Evolutionary conservation across 2,888 invertebrate species (phyloP), one percentile per base, ranked within the genome.

Genomic region (Idaea aversata): DNA sequence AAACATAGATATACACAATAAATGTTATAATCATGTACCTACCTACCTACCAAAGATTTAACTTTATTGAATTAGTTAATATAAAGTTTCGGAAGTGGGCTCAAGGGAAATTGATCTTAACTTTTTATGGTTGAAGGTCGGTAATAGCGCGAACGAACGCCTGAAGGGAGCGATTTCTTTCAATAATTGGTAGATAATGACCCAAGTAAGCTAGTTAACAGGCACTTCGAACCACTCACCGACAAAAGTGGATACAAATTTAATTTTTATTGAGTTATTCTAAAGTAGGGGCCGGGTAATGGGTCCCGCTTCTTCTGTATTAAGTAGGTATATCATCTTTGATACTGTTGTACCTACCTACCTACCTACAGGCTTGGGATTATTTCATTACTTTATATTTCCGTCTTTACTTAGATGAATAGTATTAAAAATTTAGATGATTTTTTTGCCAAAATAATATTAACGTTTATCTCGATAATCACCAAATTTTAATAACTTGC

Each of bases 161-260:
- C 80, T 78, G 70, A 64, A 79, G 82, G 79, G 72, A 81, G 78
- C 79, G 80, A 80, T 85, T 82, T 83, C 83, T 82, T 85, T 84
- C 82, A 87, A 86, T 86, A 86, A 85, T 86, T 84, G 72, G 69
- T 74, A 71, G 73, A 81, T 83, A 87, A 87, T 85, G 82, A 80
- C 69, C 79, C 80, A 85, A 87, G 85, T 87, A 84, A 84, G 83
- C 80, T 84, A 82, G 86, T 86, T 87, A 86, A 84, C 85, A 83
- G 84, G 82, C 77, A 78, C 82, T 81, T 78, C 73, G 79, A 77
- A 70, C 76, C 71, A 72, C 77, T 75, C 79, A 75, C 74, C 72
- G 72, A 77, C 82, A 83, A 79, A 80, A 82, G 78, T 78, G 78
- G 76, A 79, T 77, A 78, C 78, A 78, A 76, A 78, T 82, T 82